A percentile compares a stretch with the other conserved stretches of the same genome.
phyloP scores from a whole-genome alignment of 92 coral and sea anemone genomes.

The Paramuricea clavata region DNA sequence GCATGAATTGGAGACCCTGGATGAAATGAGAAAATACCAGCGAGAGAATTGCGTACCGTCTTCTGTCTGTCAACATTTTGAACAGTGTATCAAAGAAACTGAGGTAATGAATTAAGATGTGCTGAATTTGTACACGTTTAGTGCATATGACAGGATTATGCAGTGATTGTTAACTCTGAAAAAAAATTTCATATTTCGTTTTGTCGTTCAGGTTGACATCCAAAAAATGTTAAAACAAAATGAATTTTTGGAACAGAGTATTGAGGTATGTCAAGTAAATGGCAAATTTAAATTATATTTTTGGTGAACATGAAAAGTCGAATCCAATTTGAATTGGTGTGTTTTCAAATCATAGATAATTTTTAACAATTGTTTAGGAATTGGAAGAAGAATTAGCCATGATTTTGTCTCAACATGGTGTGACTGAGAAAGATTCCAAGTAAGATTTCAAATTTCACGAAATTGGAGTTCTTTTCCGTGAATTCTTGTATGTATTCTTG shows the following conservation, averaged over 20 bases:
- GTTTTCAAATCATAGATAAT: background rate
- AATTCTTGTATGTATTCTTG: too few relatives aligned
- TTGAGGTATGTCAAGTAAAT: constrained; percentile 55
- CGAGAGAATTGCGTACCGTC: constrained; percentile 87
- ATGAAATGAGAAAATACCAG: constrained; percentile 83
- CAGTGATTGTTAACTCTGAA: background rate
- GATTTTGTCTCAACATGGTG: constrained; percentile 66
- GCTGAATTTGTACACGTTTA: too few relatives aligned
- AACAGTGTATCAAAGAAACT: constrained; percentile 96
- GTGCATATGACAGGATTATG: too few relatives aligned
- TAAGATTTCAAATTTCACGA: constrained; percentile 4
- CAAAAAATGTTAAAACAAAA: constrained; percentile 91
- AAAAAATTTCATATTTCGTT: background rate
- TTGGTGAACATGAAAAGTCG: too few relatives aligned
- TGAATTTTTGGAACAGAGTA: constrained; percentile 92
- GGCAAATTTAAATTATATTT: background rate
- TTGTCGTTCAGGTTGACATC: constrained; percentile 83
- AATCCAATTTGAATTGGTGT: too few relatives aligned
- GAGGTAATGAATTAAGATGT: constrained; percentile 69
- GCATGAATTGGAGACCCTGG: constrained; percentile 81
- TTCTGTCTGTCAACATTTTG: constrained; percentile 94
- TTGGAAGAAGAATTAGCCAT: constrained; percentile 82
- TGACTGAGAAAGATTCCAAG: constrained; percentile 76
- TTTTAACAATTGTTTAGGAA: constrained; percentile 65
- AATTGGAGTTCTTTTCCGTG: too few relatives aligned